Percentiles rank a stretch among this genome's conserved stretches.
Conservation (phyloP, 2,113 vertebrate species). For the Eublepharis macularius region DNA sequence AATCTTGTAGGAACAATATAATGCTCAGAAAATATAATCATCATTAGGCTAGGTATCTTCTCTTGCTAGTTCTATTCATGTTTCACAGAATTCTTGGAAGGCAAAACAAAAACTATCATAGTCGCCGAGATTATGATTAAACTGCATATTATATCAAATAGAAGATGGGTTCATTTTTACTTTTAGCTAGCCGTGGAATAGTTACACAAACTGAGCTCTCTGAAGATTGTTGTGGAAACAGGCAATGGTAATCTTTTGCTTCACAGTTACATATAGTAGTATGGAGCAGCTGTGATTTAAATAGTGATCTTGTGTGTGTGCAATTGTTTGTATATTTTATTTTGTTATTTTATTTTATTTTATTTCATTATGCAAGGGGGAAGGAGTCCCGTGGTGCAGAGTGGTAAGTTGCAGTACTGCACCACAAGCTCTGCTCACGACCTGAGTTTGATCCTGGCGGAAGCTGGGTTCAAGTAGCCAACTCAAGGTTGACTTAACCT, state of each 20-base stretch:
- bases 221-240: background rate
- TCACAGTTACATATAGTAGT: background rate
- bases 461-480: no score
- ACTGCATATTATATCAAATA: constrained; percentile 7
- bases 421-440: no score
- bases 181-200: background rate
- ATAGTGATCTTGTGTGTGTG: background rate
- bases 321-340: background rate
- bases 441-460: no score
- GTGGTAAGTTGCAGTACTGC: no score
- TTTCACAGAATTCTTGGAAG: constrained; percentile 11
- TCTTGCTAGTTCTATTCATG: constrained; percentile 17
- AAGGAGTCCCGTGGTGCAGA: no score
- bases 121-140: background rate
- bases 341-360: background rate
- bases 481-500: no score
- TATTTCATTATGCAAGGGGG: background rate
- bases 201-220: background rate
- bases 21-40: constrained; percentile 21
- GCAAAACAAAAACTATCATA: constrained; percentile 16
- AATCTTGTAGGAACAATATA: constrained; percentile 17
- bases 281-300: background rate
- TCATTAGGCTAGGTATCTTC: constrained; percentile 7
- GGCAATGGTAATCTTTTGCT: background rate
- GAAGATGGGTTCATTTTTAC: constrained; percentile 1